Percentiles rank a stretch among this genome's conserved stretches.
These are phyloP conservation scores for Leuciscus idus DNA, from an alignment of 2,113 vertebrate genomes.

Conservation along the genomic window DNA sequence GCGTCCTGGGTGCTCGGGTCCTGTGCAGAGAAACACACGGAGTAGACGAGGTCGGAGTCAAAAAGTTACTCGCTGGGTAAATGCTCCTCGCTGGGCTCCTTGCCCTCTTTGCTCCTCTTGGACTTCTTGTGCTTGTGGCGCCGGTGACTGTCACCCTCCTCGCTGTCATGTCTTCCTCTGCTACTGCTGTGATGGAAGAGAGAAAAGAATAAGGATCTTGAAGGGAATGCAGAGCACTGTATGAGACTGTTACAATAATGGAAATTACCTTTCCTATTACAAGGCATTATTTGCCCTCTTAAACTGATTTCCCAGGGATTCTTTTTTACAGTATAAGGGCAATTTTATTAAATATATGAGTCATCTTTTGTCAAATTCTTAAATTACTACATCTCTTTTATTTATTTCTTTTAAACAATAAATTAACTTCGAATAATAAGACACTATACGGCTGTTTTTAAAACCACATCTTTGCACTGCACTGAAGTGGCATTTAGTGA, in stretches of 20 bases:
- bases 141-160: constrained; percentile 96
- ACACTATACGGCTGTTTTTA: too few species aligned
- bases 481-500: too few species aligned
- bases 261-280: too few species aligned
- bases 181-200: constrained; percentile 82
- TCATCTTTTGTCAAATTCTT: background rate
- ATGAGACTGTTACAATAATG: background rate
- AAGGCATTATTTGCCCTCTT: background rate
- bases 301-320: background rate
- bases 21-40: too few species aligned
- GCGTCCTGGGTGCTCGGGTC: too few species aligned
- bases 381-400: too few species aligned
- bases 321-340: background rate
- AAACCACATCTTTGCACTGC: too few species aligned
- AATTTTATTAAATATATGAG: background rate
- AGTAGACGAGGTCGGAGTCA: too few species aligned
- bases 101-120: constrained; percentile 98
- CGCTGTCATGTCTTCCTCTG: constrained; percentile 94
- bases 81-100: constrained; percentile 90
- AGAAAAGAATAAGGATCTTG: background rate
- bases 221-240: background rate
- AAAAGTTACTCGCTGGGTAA: too few species aligned
- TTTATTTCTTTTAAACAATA: too few species aligned
- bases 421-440: too few species aligned
- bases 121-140: constrained; percentile 99